Evolutionary conservation across 2,113 vertebrate genomes (phyloP), one percentile per base, ranked within the genome.

Genomic region (Pollachius pollachius): DNA sequence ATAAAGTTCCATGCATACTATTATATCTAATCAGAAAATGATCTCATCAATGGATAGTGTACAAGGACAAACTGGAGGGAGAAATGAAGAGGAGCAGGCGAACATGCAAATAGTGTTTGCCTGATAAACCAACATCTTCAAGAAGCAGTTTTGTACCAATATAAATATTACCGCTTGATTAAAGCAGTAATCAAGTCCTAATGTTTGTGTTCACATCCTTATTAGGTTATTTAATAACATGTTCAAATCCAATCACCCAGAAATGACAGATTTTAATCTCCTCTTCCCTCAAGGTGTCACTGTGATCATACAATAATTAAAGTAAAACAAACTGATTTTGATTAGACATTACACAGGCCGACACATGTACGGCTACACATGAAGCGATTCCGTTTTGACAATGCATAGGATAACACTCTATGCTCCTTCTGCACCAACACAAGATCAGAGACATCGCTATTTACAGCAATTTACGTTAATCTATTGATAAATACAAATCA

Each of bases 141-240:
- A 89, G 86, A 85, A 83, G 78, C 70, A 72, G 79, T 82, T 83
- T 81, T 84, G 82, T 75, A 82, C 72, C 83, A 76, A 73, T 79
- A 82, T 83, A 70, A 81, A 87, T 81, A 86, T 85, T 89, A 88
- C 75, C 74, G 77, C 81, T 80, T 79, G 78, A 88, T 84, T 82
- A 85, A 82, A 86, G 79, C 72, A 77, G 79, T 85, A 90, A 88
- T 88, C 78, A 87, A 87, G 81, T 74, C 65, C 76, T 81, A 82
- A 85, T 85, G 83, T 89, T 88, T 88, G 80, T 73, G 78, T 81
- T 86, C 77, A 84, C 83, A 85, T 73, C 78, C 78, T 89, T 82
- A 90, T 90, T 90, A 89, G 88, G 81, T 72, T 80, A 87, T 89
- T 90, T 89, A 90, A 89, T 87, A 84, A 90, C 87, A 89, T 84